phyloP scores from a whole-genome alignment of 2,113 vertebrate genomes.

The Potamarius usumacintae region DNA sequence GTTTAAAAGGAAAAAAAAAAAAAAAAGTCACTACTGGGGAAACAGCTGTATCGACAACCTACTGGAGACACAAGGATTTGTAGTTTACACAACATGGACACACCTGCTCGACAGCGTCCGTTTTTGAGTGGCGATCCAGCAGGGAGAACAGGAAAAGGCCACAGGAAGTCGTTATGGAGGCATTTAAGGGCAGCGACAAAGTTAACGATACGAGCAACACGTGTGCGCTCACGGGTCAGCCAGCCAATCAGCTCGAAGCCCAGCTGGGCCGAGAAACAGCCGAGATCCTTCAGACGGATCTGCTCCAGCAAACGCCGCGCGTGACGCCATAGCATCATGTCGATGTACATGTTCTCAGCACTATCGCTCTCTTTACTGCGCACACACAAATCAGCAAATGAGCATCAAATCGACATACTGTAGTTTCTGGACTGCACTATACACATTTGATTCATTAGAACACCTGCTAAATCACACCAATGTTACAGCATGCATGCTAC shows the following conservation, averaged over 20 bases:
- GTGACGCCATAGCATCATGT: conserved; percentile 98
- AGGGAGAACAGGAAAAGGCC: conserved; percentile 92
- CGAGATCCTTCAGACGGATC: conserved; percentile 89
- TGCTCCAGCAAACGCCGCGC: conserved; percentile 92
- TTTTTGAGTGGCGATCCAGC: conserved; percentile 90
- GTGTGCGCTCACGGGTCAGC: conserved; percentile 88
- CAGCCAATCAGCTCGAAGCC: conserved; percentile 96
- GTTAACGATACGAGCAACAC: conserved; percentile 88
- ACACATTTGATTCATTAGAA: no score
- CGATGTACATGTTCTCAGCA: conserved; percentile 96
- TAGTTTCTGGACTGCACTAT: no score
- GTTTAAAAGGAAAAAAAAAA: not conserved
- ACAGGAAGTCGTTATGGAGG: conserved; percentile 94
- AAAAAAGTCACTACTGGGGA: not conserved
- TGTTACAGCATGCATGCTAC: not conserved
- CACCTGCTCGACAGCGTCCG: conserved; percentile 87
- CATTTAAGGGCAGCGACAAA: conserved; percentile 89
- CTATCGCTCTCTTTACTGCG: conserved; percentile 85
- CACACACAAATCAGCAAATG: conserved; percentile 33
- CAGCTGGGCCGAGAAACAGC: conserved; percentile 92
- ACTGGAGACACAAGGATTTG: not conserved
- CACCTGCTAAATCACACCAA: not conserved
- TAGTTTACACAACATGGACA: not conserved
- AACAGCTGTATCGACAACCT: not conserved
- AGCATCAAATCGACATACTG: not conserved